Evolutionary conservation across 2,113 vertebrate genomes (phyloP), one percentile per base, ranked within the genome.

Genomic region (Hystrix cristata): DNA sequence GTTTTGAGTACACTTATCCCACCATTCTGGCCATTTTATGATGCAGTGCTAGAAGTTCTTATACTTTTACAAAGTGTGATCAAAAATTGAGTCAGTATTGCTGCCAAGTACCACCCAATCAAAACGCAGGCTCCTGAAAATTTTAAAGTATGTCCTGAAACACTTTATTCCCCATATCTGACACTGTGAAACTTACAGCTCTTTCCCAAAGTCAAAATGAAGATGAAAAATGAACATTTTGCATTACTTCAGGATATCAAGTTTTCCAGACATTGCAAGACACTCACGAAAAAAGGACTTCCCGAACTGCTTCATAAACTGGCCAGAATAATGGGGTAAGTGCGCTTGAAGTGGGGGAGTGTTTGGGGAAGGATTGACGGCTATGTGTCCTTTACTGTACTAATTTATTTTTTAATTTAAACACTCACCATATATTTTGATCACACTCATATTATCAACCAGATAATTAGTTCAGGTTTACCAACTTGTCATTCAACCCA

Each of bases 401-500:
- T 48, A 51, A 31, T 53, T 38, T 38, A 53, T 51, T 79, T 78
- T 48, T 14, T 51, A 79, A 53, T 53, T 34, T 79, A 53, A 79
- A 19, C 27, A 53, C 31, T 79, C 13, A 79, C 27, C 25, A 78
- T 78, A 31, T 51, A 46, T 78, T 65, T 65, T 16, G 6, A 34
- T 53, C 48, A 53, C 34, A 34, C 8, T 79, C 51, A 79, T 34
- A 55, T 60, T 87, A 12, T 55, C n/a, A 51, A 3, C 71, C 43
- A 98, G 82, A 94, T 81, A 97, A 96, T 81, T 94, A 97, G 89
- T 84, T 96, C 76, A 87, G 87, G 48, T 95, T 96, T 95, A 97
- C 96, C 91, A 91, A 76, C 64, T 65, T 96, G 97, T 78, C 69
- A 69, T 95, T 97, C 94, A 96, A 85, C 83, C 53, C 48, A 27